Evolutionary conservation across 2,797 vertebrate genomes (phyloP), one percentile per base, ranked within the genome.

Genomic region (Prionace glauca): DNA sequence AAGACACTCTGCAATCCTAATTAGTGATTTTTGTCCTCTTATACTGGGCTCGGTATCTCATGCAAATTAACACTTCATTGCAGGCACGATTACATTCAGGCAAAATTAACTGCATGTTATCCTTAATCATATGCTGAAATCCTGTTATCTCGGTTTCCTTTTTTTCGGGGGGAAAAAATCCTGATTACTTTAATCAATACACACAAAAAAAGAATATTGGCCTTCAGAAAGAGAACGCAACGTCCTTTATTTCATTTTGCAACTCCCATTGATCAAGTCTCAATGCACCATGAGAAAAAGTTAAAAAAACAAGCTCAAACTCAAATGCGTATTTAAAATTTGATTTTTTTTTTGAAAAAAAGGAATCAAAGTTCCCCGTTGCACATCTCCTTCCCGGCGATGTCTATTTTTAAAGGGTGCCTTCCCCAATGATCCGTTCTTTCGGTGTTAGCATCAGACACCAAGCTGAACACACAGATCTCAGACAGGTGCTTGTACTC

Each of bases 1-100:
- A 97, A 97, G 97, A 97, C 97, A 97, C 97, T 98, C 97, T 97
- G 98, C 98, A 97, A 97, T 97, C 97, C 98, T 98, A 99, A 99
- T 99, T 98, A 99, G 98, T 98, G 98, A 99, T 99, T 99, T 99
- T 98, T 99, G 98, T 99, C 98, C 98, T 97, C 98, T 98, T 98
- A 97, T 98, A 97, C 97, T 97, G 97, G 97, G 98, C 98, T 98
- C 98, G 97, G 97, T 97, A 98, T 98, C 98, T 98, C 97, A 99
- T 98, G 98, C 98, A 98, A 99, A 99, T 99, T 98, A 99, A 98
- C 97, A 97, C 98, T 98, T 98, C 98, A 98, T 98, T 97, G 97
- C 97, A 97, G 97, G 97, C 97, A 97, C 97, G 97, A 98, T 98
- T 98, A 97, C 97, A 97, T 97, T 96, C 97, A 97, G 97, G 97